Evolutionary conservation across 2,888 invertebrate species (phyloP), one percentile per base, ranked within the genome.

Genomic region (Drosophila acutilabella): DNA sequence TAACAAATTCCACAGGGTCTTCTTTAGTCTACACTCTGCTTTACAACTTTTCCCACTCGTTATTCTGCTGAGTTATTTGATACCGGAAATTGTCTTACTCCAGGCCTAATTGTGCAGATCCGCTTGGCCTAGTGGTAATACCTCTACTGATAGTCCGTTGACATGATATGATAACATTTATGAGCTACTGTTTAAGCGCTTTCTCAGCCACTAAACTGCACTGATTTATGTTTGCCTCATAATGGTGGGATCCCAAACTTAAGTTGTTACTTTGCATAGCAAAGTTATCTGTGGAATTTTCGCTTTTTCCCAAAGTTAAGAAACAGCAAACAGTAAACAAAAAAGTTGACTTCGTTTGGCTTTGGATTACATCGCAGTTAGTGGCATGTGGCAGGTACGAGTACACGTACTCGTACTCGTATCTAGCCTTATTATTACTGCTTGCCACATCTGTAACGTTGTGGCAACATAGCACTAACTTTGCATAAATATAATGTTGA

Each of bases 401-500:
- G 56, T 33, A 13, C 40, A 16, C 26, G 23, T 64, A 26, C 41
- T 38, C 7, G 44, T 30, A 10, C 40, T 14, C 23, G 36, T 64
- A 30, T 38, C 44, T 56, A 36, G 40, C 33, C 3, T 48, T 60
- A 36, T 48, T 61, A 42, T 67, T 62, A 67, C 74, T 73, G 69
- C 75, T 88, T 83, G 87, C 88, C 88, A 86, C 83, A 88, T 75
- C 73, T 69, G 30, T 30, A 59, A 71, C 56, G 70, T 44, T 74
- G 80, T 58, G 58, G 60, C 79, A 65, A 65, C 61, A 65, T 58
- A 66, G 42, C 57, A 57, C 58, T n/a, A 64, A 74, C 50, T 88
- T 84, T 84, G 83, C 83, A 84, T 84, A 84, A 84, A 76, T 82
- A 88, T 76, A 51, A 65, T 82, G 86, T 80, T 60, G 80, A 64